Percentiles rank a stretch among this genome's conserved stretches.
These are phyloP conservation scores for Semibalanus balanoides DNA, from an alignment of 1,140 invertebrate genomes.

Conservation along the genomic window DNA sequence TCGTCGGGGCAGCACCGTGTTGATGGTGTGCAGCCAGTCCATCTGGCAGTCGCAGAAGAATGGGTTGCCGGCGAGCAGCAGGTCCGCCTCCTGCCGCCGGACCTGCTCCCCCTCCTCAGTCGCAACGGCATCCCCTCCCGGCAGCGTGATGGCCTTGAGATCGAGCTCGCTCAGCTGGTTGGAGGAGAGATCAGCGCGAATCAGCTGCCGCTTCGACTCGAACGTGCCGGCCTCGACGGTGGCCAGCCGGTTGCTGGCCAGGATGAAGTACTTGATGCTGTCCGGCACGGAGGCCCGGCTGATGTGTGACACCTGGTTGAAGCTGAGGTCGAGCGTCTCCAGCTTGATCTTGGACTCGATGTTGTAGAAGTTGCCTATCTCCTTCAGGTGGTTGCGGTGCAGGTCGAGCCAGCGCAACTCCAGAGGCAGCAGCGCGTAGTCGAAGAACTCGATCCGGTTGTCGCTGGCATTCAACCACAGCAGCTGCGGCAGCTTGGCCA, in stretches of 20 bases:
- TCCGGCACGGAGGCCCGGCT: constrained; percentile 49
- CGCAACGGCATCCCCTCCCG: not conserved
- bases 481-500: constrained; percentile 62
- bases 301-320: constrained; percentile 57
- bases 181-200: constrained; percentile 65
- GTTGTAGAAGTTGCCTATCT: constrained; percentile 64
- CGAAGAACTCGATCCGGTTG: constrained; percentile 77
- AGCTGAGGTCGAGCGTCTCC: constrained; percentile 64
- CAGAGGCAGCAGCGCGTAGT: constrained; percentile 66
- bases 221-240: constrained; percentile 55
- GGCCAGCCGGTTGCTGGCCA: constrained; percentile 67
- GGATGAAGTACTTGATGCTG: constrained; percentile 57
- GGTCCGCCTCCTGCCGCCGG: constrained; percentile 63
- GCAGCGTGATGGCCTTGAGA: constrained; percentile 33
- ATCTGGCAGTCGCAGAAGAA: constrained; percentile 54
- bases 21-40: constrained; percentile 72
- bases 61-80: constrained; percentile 74
- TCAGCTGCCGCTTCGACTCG: constrained; percentile 63
- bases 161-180: constrained; percentile 70
- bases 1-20: constrained; percentile 43
- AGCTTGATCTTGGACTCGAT: constrained; percentile 49
- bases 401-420: constrained; percentile 77
- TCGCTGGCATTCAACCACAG: constrained; percentile 82
- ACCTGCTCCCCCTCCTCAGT: not conserved
- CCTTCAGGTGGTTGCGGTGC: constrained; percentile 69